These are phyloP conservation scores for Ia io DNA, from an alignment of 2,113 vertebrate genomes.

Conservation along the genomic window DNA sequence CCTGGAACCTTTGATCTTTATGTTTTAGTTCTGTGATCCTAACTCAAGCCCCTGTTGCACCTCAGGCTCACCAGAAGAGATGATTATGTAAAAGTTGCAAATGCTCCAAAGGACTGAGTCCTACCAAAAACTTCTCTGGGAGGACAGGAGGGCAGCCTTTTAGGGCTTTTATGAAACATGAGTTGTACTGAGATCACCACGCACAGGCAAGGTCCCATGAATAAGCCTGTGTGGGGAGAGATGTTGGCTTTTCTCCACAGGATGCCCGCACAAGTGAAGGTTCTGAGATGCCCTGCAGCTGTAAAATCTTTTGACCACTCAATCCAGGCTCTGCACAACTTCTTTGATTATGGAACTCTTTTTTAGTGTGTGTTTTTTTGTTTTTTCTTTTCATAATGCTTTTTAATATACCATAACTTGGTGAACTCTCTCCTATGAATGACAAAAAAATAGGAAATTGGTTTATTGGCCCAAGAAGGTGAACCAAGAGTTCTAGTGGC, in stretches of 20 bases:
- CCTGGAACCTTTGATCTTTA: slow-evolving; percentile 18
- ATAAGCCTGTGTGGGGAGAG: not conserved
- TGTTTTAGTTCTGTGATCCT: not conserved
- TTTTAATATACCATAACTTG: not conserved
- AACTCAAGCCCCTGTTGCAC: not conserved
- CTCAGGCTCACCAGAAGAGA: not conserved
- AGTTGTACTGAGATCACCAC: not conserved
- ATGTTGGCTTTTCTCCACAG: not conserved
- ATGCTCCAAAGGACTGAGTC: not conserved
- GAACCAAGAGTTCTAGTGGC: not conserved
- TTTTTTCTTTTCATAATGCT: too few species aligned
- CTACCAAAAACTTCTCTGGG: not conserved
- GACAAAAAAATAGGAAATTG: not conserved
- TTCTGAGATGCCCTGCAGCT: not conserved
- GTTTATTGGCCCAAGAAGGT: not conserved
- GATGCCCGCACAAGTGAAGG: not conserved
- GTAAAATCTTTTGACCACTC: not conserved
- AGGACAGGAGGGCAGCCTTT: not conserved
- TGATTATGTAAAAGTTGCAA: not conserved
- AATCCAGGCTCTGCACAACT: not conserved
- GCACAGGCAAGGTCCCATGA: not conserved
- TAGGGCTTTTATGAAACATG: not conserved
- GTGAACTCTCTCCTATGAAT: not conserved
- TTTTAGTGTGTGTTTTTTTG: not conserved
- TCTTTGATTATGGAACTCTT: not conserved